Conservation (phyloP, 2,888 invertebrate species). For the Tetragonisca angustula region DNA sequence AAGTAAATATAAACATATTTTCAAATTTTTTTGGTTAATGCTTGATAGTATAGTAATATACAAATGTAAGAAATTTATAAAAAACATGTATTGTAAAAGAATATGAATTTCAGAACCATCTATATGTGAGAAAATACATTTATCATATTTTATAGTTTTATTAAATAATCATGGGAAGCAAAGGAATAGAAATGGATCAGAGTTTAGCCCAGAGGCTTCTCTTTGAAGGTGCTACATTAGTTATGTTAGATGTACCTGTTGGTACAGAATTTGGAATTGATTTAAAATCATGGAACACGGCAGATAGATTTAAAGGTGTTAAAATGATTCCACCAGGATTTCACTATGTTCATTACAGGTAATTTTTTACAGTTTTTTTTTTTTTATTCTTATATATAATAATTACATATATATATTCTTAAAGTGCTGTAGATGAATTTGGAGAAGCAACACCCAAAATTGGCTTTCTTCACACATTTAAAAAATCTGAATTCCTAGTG, state of each 20-base stretch:
- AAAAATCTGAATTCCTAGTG: conserved; percentile 92
- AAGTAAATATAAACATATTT: not conserved
- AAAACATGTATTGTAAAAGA: not conserved
- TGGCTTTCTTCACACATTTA: conserved; percentile 95
- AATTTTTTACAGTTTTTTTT: conserved; percentile 78
- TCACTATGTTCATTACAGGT: conserved; percentile 96
- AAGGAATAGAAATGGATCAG: conserved; percentile 88
- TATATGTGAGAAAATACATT: not conserved
- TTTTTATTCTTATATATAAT: conserved; percentile 26
- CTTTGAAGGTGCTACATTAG: conserved; percentile 92
- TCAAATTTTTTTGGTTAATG: not conserved
- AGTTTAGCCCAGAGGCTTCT: conserved; percentile 91
- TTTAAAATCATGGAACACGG: conserved; percentile 94
- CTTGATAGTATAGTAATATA: not conserved
- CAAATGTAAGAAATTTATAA: not conserved
- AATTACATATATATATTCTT: conserved; percentile 52
- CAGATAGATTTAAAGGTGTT: conserved; percentile 95
- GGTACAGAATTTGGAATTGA: conserved; percentile 99
- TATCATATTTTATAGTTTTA: not conserved
- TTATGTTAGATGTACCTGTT: conserved; percentile 93
- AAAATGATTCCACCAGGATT: conserved; percentile 99
- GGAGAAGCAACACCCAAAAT: conserved; percentile 87
- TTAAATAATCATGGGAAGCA: conserved; percentile 36
- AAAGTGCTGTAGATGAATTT: conserved; percentile 85
- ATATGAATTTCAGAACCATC: not conserved